These are phyloP conservation scores for Centropus unirufus DNA, from an alignment of 2,113 vertebrate genomes.

Conservation along the genomic window DNA sequence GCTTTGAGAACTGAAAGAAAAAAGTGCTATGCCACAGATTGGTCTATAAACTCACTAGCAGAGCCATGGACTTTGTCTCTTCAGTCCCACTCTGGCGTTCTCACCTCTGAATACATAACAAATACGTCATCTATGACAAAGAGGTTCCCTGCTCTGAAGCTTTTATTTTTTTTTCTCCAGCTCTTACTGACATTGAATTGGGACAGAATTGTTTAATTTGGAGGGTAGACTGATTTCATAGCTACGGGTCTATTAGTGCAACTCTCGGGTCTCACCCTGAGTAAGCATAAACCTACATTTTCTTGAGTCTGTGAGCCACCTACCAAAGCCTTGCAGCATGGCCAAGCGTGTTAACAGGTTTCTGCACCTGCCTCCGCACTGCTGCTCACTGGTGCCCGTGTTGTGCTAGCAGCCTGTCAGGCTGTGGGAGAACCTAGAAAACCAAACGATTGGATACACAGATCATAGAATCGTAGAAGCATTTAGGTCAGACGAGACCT, in stretches of 20 bases:
- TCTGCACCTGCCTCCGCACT: not conserved
- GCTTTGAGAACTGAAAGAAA: not conserved
- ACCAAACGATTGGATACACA: not conserved
- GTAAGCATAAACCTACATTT: not conserved
- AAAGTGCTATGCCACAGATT: not conserved
- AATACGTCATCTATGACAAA: not conserved
- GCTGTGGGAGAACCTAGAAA: not conserved
- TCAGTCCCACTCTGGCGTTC: not conserved
- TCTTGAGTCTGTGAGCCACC: not conserved
- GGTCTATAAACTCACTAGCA: not conserved
- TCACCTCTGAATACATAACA: not conserved
- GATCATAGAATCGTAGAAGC: no score
- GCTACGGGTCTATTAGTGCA: not conserved
- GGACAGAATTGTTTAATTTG: not conserved
- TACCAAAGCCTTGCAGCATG: not conserved
- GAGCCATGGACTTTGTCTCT: not conserved
- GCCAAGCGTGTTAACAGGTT: not conserved
- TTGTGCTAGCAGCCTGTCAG: not conserved
- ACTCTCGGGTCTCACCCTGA: not conserved
- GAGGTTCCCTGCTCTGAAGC: not conserved
- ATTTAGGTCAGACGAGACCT: no score
- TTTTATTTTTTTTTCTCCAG: not conserved
- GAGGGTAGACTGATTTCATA: not conserved
- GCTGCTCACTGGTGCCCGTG: not conserved
- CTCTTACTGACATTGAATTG: not conserved